phyloP scores from a whole-genome alignment of 2,113 vertebrate species.

The Dipodomys stephensi region DNA sequence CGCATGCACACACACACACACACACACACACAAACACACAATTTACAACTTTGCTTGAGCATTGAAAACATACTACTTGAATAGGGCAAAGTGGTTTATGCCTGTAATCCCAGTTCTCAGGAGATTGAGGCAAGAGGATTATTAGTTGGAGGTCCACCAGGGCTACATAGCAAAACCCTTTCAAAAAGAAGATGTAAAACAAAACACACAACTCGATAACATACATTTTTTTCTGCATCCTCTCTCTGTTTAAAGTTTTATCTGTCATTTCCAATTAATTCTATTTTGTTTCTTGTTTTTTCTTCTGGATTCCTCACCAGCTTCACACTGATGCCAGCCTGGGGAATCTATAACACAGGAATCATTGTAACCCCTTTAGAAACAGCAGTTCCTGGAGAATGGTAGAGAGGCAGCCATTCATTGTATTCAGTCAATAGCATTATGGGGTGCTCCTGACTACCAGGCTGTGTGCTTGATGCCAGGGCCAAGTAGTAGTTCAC shows the following conservation, averaged over 20 bases:
- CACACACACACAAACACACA: too few species aligned
- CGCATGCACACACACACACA: too few species aligned
- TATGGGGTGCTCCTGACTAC: background rate
- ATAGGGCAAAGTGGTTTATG: too few species aligned
- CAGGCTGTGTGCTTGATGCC: background rate
- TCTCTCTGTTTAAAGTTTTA: background rate
- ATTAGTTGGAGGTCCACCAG: too few species aligned
- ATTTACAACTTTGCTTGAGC: background rate
- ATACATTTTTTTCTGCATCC: background rate
- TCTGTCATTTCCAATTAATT: constrained; percentile 3
- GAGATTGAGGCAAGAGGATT: too few species aligned
- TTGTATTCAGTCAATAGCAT: background rate
- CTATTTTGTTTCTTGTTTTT: background rate
- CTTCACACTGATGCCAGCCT: background rate
- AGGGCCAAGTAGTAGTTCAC: background rate
- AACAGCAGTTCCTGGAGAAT: background rate
- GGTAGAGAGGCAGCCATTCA: background rate
- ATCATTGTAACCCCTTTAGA: background rate
- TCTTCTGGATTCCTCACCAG: background rate
- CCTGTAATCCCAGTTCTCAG: too few species aligned
- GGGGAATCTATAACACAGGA: background rate
- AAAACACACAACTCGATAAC: constrained; percentile 15
- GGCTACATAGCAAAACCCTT: too few species aligned
- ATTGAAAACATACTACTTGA: background rate
- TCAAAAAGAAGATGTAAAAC: too few species aligned